Percentiles rank a stretch among this genome's conserved stretches.
These are phyloP conservation scores for Neomorphus geoffroyi DNA, from an alignment of 2,797 vertebrate species.

Conservation along the genomic window DNA sequence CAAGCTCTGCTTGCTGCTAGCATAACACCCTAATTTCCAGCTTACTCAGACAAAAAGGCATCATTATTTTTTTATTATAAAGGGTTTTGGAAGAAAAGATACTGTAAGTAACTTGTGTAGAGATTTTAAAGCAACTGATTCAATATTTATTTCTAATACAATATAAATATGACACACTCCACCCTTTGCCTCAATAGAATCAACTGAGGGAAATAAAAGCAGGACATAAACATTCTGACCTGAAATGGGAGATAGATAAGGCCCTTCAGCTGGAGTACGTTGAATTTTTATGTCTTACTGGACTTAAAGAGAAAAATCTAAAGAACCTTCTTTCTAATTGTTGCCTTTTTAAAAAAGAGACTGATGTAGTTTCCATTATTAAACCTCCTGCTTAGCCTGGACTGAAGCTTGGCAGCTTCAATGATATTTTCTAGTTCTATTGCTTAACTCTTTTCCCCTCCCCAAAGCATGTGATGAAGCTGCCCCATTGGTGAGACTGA, in stretches of 20 bases:
- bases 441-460: neutral
- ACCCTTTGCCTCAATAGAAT: neutral
- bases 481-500: neutral
- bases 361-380: neutral
- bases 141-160: neutral
- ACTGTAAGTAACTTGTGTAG: neutral
- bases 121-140: neutral
- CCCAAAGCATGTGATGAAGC: neutral
- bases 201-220: neutral
- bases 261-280: neutral
- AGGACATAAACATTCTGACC: neutral
- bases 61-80: neutral
- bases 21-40: neutral
- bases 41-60: neutral
- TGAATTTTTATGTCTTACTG: neutral
- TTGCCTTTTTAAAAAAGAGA: neutral
- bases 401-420: neutral
- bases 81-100: neutral
- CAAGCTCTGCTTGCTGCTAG: neutral
- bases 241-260: neutral
- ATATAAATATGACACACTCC: neutral
- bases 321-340: neutral
- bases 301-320: neutral
- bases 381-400: neutral
- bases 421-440: neutral